Evolutionary conservation across 2,797 vertebrate genomes (phyloP).

Genomic region (Petrocephalus schoutedeni): DNA sequence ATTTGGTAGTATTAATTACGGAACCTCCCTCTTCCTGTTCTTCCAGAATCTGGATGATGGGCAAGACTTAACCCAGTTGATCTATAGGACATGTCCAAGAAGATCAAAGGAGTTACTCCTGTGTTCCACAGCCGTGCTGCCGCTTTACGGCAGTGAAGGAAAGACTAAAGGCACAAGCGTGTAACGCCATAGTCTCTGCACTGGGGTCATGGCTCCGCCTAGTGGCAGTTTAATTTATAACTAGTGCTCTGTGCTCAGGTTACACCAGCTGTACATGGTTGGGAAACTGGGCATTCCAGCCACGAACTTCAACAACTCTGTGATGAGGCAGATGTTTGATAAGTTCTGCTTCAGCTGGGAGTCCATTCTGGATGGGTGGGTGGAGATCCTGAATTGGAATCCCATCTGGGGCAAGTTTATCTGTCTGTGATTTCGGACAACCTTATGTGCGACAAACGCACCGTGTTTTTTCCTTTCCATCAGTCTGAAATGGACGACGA

Average conservation of each 20-base stretch:
- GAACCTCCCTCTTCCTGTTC: background rate
- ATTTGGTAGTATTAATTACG: background rate
- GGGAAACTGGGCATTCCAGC: slow-evolving; percentile 85
- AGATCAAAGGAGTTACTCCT: slow-evolving; percentile 95
- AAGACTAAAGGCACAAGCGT: background rate
- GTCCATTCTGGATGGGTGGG: slow-evolving; percentile 88
- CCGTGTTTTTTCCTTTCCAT: slow-evolving; percentile 12
- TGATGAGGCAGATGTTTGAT: slow-evolving; percentile 96
- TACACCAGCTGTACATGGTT: slow-evolving; percentile 90
- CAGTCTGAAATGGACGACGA: slow-evolving; percentile 92
- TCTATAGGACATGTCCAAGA: slow-evolving; percentile 99
- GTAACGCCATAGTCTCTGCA: background rate
- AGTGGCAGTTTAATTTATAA: slow-evolving; percentile 39
- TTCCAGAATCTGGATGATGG: slow-evolving; percentile 91
- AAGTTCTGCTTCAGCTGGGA: slow-evolving; percentile 94
- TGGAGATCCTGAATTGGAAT: background rate
- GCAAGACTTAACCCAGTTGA: slow-evolving; percentile 94
- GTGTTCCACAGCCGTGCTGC: slow-evolving; percentile 82
- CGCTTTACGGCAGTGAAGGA: background rate
- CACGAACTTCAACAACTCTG: slow-evolving; percentile 95
- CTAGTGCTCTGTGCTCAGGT: slow-evolving; percentile 50
- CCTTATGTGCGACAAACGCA: background rate
- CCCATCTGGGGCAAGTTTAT: slow-evolving; percentile 67
- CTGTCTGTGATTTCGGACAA: slow-evolving; percentile 73
- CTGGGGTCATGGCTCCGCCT: slow-evolving; percentile 51